Conservation (phyloP, 2,113 vertebrate genomes). For the Pelodiscus sinensis region DNA sequence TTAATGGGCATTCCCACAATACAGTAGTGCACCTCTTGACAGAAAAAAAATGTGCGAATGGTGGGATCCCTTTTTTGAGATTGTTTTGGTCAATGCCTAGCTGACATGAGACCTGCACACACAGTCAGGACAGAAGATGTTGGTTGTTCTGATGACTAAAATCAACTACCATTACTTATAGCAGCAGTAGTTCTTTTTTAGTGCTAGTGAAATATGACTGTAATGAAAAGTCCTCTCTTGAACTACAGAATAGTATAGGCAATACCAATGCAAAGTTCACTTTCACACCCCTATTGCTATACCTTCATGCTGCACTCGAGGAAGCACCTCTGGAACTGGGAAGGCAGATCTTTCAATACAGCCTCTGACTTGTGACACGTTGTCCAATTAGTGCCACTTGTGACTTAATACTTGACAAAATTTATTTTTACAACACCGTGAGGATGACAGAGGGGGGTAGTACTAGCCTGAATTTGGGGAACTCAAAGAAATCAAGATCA, state of each 20-base stretch:
- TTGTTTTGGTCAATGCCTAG: not conserved
- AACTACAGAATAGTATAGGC: not conserved
- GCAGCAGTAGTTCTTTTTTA: not conserved
- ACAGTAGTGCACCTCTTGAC: not conserved
- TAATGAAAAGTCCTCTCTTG: not conserved
- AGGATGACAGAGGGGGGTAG: too few relatives aligned
- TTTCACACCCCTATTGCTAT: not conserved
- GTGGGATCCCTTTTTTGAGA: not conserved
- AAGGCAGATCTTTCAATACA: not conserved
- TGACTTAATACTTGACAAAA: not conserved
- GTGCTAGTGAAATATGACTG: not conserved
- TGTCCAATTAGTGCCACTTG: not conserved
- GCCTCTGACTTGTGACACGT: not conserved
- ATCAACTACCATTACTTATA: not conserved
- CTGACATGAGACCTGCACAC: not conserved
- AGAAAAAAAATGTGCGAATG: not conserved
- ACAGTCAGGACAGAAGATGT: not conserved
- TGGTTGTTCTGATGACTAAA: not conserved
- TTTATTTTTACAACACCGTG: too few relatives aligned
- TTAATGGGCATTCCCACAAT: not conserved
- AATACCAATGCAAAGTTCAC: not conserved
- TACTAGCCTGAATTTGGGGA: too few relatives aligned
- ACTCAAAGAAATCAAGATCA: too few relatives aligned
- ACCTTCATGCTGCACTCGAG: not conserved
- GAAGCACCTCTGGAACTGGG: not conserved